phyloP scores from a whole-genome alignment of 2,113 vertebrate species.

The Oceanodroma tethys region DNA sequence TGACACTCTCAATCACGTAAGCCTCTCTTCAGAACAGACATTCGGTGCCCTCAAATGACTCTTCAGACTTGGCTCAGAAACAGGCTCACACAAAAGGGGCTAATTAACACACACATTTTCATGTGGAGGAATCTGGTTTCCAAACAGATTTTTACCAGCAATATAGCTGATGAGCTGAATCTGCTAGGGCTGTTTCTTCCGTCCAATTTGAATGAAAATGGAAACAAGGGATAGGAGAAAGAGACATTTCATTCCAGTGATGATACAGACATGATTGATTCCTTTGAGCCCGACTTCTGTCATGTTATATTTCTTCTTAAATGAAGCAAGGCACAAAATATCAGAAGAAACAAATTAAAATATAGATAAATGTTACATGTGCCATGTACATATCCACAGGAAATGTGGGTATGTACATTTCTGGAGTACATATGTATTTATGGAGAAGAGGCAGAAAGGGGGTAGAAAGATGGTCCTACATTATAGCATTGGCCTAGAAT shows the following conservation, averaged over 20 bases:
- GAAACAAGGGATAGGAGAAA: constrained; percentile 11
- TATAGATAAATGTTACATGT: background rate
- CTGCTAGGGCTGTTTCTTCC: constrained; percentile 44
- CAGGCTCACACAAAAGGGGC: constrained; percentile 57
- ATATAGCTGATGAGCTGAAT: constrained; percentile 59
- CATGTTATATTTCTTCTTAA: constrained; percentile 7
- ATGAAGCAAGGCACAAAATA: background rate
- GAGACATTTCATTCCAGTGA: constrained; percentile 29
- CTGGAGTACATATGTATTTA: background rate
- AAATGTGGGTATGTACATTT: background rate
- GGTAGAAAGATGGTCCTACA: background rate
- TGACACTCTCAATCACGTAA: constrained; percentile 49
- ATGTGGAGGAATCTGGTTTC: constrained; percentile 68
- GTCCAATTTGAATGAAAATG: constrained; percentile 58
- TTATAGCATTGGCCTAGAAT: background rate
- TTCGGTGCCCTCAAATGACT: constrained; percentile 54
- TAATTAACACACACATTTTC: constrained; percentile 58
- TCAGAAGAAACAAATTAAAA: background rate
- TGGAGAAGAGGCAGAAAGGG: background rate
- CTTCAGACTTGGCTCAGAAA: constrained; percentile 58
- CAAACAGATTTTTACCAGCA: constrained; percentile 64
- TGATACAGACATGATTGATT: background rate
- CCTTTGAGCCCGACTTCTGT: background rate
- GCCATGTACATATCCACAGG: background rate
- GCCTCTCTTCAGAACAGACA: constrained; percentile 47